These are phyloP conservation scores for Enchytraeus crypticus DNA, from an alignment of 2,888 invertebrate species.

Conservation along the genomic window DNA sequence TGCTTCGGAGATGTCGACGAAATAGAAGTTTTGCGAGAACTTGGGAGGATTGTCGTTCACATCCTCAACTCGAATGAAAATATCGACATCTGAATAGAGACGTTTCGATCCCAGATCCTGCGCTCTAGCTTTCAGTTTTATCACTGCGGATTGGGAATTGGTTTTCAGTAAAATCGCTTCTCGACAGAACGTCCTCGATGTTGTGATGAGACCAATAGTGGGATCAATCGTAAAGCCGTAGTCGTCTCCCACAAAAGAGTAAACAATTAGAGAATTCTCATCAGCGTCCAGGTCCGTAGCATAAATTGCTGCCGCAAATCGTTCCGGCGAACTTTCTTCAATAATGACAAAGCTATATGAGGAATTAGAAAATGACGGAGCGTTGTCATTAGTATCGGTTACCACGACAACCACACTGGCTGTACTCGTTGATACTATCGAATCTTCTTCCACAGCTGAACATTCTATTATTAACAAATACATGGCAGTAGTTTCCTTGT, in stretches of 20 bases:
- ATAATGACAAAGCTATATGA: slow-evolving; percentile 35
- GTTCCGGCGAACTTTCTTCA: slow-evolving; percentile 34
- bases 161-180: slow-evolving; percentile 33
- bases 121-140: slow-evolving; percentile 34
- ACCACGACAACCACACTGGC: slow-evolving; percentile 86
- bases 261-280: slow-evolving; percentile 75
- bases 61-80: slow-evolving; percentile 17
- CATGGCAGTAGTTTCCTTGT: slow-evolving; percentile 82
- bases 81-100: slow-evolving; percentile 13
- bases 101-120: slow-evolving; percentile 59
- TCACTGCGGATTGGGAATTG: slow-evolving; percentile 26
- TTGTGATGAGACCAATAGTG: slow-evolving; percentile 82
- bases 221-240: slow-evolving; percentile 73
- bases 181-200: slow-evolving; percentile 60
- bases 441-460: slow-evolving; percentile 53
- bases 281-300: slow-evolving; percentile 78
- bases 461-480: slow-evolving; percentile 76
- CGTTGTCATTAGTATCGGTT: slow-evolving; percentile 47
- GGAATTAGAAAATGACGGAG: slow-evolving; percentile 58
- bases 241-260: slow-evolving; percentile 60
- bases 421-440: slow-evolving; percentile 54
- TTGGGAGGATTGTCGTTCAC: slow-evolving; percentile 27
- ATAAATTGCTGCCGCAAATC: slow-evolving; percentile 37
- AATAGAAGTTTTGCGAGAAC: slow-evolving; percentile 30
- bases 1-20: slow-evolving; percentile 35